phyloP scores from a whole-genome alignment of 35 echinoderm and acorn worm species.

The Heliocidaris tuberculata region DNA sequence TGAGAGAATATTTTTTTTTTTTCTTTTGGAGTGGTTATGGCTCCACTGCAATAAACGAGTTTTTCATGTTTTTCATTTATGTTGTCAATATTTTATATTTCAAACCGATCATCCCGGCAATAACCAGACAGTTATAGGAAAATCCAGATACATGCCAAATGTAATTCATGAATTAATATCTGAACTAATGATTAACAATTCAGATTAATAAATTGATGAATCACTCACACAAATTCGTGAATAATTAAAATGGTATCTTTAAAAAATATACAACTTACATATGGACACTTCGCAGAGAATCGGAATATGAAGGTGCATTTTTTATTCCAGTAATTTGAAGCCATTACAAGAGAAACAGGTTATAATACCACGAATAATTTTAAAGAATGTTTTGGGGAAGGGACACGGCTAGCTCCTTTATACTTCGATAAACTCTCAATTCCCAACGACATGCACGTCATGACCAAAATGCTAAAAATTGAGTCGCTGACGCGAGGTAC shows the following conservation, averaged over 20 bases:
- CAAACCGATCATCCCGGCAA: too few species aligned
- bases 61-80: too few species aligned
- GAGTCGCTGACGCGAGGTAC: background rate
- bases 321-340: slow-evolving; percentile 11
- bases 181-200: background rate
- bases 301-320: background rate
- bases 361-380: background rate
- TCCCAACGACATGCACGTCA: background rate
- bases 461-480: background rate
- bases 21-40: background rate
- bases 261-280: background rate
- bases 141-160: too few species aligned
- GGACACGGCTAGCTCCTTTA: background rate
- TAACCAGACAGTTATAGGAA: too few species aligned
- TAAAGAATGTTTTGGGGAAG: background rate
- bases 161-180: too few species aligned
- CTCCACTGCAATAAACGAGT: background rate
- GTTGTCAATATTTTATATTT: too few species aligned
- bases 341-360: background rate
- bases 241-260: background rate
- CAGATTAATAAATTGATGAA: background rate
- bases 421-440: background rate
- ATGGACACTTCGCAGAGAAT: background rate
- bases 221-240: background rate
- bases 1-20: background rate